A percentile compares a stretch with the other conserved stretches of the same genome.
These are phyloP conservation scores for Drosophila bunnanda DNA, from an alignment of 2,888 invertebrate species.

Conservation along the genomic window DNA sequence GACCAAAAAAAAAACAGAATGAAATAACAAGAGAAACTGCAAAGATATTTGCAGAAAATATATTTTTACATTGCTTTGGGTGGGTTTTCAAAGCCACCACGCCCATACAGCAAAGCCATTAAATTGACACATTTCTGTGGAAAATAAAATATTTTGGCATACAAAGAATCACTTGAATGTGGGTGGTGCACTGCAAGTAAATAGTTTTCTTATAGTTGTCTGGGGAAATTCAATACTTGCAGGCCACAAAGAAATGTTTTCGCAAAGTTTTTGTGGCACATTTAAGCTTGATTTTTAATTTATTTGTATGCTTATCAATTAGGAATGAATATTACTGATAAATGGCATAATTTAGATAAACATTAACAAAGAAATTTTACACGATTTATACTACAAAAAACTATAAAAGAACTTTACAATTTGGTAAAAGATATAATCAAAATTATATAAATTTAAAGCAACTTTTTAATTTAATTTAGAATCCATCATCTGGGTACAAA, in stretches of 20 bases:
- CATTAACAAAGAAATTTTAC: not conserved
- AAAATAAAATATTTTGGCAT: slow-evolving; percentile 35
- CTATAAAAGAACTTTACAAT: not conserved
- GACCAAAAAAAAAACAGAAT: slow-evolving; percentile 41
- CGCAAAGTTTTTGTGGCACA: not conserved
- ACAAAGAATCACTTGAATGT: slow-evolving; percentile 31
- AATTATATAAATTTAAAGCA: not conserved
- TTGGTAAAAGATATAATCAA: not conserved
- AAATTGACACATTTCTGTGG: slow-evolving; percentile 41
- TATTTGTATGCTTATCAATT: not conserved
- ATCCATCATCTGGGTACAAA: slow-evolving; percentile 3
- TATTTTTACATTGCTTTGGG: slow-evolving; percentile 14
- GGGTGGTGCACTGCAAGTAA: slow-evolving; percentile 2
- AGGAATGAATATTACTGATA: no score
- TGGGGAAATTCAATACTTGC: not conserved
- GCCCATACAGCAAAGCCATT: slow-evolving; percentile 33
- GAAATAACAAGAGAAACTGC: slow-evolving; percentile 19
- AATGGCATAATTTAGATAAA: no score
- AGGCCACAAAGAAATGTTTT: not conserved
- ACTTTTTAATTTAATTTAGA: not conserved
- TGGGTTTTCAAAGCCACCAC: slow-evolving; percentile 23
- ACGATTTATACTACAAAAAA: not conserved
- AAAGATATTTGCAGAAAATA: slow-evolving; percentile 29
- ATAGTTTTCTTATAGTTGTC: not conserved
- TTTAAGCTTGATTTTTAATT: not conserved